Percentiles rank a stretch among this genome's conserved stretches.
These are phyloP conservation scores for Harpalus rufipes DNA, from an alignment of 2,888 invertebrate genomes.

Conservation along the genomic window DNA sequence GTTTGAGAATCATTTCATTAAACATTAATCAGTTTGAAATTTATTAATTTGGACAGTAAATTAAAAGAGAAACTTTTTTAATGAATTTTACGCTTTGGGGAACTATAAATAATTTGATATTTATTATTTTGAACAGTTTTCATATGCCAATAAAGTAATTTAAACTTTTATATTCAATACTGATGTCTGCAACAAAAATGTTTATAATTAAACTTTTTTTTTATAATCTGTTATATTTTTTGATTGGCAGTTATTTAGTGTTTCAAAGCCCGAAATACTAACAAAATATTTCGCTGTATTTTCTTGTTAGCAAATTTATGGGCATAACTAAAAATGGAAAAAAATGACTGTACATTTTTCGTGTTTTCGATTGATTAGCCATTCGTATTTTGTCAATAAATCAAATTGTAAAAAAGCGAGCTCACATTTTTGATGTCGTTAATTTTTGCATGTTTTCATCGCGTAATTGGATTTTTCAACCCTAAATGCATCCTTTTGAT, in stretches of 20 bases:
- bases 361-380: background rate
- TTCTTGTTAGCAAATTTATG: background rate
- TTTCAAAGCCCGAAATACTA: background rate
- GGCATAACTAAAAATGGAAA: background rate
- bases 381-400: constrained; percentile 17
- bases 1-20: constrained; percentile 29
- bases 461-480: constrained; percentile 7
- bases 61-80: background rate
- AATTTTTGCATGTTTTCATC: constrained; percentile 1
- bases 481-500: background rate
- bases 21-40: constrained; percentile 1
- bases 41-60: background rate
- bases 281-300: background rate
- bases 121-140: background rate
- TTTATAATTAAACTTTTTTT: background rate
- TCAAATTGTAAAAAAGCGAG: constrained; percentile 21
- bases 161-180: too few species aligned
- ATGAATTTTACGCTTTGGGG: background rate
- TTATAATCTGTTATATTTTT: background rate
- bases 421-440: constrained; percentile 2
- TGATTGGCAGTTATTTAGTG: background rate
- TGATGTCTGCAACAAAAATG: background rate
- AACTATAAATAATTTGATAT: background rate
- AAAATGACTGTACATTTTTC: background rate
- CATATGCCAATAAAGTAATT: background rate